Evolutionary conservation across 2,113 vertebrate genomes (phyloP).

Genomic region (Vicugna pacos): DNA sequence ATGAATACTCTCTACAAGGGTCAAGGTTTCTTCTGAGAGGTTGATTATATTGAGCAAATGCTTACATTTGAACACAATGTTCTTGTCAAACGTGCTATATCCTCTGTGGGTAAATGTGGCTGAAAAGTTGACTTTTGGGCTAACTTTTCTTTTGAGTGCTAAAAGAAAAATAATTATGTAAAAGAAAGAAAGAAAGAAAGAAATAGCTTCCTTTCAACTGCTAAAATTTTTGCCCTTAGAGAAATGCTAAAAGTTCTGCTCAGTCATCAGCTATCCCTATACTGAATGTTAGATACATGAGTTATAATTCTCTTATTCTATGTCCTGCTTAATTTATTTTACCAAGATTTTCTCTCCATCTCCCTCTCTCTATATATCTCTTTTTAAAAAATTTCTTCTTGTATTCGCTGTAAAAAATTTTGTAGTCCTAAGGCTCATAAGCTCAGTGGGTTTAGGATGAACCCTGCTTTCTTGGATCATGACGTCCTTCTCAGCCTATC

Average conservation of each 20-base stretch:
- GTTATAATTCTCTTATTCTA: background rate
- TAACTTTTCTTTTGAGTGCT: background rate
- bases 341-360: background rate
- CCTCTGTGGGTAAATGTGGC: background rate
- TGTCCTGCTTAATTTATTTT: background rate
- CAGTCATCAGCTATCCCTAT: background rate
- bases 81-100: background rate
- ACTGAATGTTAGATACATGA: background rate
- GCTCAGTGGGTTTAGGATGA: background rate
- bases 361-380: background rate
- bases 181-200: background rate
- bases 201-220: background rate
- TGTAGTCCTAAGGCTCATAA: background rate
- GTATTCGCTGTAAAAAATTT: background rate
- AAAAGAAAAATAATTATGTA: background rate
- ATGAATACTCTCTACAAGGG: background rate
- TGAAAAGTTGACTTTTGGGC: background rate
- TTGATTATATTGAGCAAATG: background rate
- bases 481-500: background rate
- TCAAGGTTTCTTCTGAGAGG: background rate
- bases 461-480: background rate
- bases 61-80: background rate
- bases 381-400: background rate
- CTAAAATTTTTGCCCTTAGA: background rate
- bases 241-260: background rate